Evolutionary conservation across 2,797 vertebrate genomes (phyloP).

Genomic region (Intellagama lesueurii): DNA sequence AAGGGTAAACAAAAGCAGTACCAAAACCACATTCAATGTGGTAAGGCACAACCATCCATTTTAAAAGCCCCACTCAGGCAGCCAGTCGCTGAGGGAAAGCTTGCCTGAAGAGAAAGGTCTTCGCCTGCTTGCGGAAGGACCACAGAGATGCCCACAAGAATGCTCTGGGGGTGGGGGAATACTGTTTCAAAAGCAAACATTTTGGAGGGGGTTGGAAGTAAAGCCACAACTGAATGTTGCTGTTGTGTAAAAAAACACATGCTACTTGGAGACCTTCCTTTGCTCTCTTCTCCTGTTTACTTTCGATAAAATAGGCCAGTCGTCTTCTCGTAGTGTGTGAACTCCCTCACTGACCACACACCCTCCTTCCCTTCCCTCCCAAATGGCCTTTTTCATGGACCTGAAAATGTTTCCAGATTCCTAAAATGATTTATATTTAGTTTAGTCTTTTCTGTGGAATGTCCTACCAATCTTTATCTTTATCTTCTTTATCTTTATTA

Average conservation of each 20-base stretch:
- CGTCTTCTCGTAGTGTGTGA: not conserved
- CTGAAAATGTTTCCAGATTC: slow-evolving; percentile 35
- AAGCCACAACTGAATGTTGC: slow-evolving; percentile 42
- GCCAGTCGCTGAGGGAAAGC: too few relatives aligned
- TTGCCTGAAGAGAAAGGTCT: too few relatives aligned
- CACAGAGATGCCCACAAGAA: slow-evolving; percentile 3
- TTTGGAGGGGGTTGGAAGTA: slow-evolving; percentile 25
- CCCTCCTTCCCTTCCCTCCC: not conserved
- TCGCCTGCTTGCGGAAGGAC: too few relatives aligned
- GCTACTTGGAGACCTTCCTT: slow-evolving; percentile 28
- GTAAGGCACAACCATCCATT: too few relatives aligned
- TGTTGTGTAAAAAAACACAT: slow-evolving; percentile 42
- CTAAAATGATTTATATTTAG: slow-evolving; percentile 24
- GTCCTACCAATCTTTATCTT: too few relatives aligned
- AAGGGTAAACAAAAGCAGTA: too few relatives aligned
- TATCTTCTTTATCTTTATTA: too few relatives aligned
- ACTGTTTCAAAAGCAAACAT: slow-evolving; percentile 32
- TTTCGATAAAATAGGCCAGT: not conserved
- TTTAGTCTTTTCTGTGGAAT: not conserved
- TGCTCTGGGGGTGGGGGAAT: slow-evolving; percentile 18
- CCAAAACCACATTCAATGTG: too few relatives aligned
- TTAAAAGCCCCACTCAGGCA: too few relatives aligned
- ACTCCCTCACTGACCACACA: not conserved
- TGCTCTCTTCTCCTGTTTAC: slow-evolving; percentile 10
- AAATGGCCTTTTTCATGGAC: slow-evolving; percentile 6